These are phyloP conservation scores for Lepus oiostolus DNA, from an alignment of 2,797 vertebrate genomes.

Conservation along the genomic window DNA sequence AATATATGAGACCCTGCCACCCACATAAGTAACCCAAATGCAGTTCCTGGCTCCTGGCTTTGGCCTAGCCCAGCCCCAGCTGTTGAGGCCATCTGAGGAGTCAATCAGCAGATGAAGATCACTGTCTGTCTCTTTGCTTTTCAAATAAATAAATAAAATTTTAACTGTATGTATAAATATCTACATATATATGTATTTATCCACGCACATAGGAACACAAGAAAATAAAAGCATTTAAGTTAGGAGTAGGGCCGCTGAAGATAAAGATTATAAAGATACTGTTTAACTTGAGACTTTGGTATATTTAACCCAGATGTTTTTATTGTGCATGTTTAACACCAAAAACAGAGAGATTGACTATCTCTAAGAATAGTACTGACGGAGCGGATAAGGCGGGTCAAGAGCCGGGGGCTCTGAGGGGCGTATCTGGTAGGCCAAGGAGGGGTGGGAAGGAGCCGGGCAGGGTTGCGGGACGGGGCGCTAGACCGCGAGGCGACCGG, in stretches of 20 bases:
- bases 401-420: background rate
- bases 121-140: too few relatives aligned
- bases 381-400: background rate
- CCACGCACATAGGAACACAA: too few relatives aligned
- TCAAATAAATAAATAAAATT: too few relatives aligned
- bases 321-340: background rate
- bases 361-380: background rate
- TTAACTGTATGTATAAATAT: too few relatives aligned
- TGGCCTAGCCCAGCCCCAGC: too few relatives aligned
- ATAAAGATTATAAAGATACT: background rate
- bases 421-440: background rate
- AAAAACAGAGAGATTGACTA: background rate
- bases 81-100: too few relatives aligned
- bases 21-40: too few relatives aligned
- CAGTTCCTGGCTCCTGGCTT: too few relatives aligned
- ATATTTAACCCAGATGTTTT: background rate
- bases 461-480: accelerated
- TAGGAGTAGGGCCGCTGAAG: background rate
- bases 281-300: background rate
- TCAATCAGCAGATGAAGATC: too few relatives aligned
- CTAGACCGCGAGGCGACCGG: constrained; percentile 54
- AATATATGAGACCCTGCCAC: too few relatives aligned
- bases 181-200: too few relatives aligned
- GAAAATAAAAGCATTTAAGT: background rate
- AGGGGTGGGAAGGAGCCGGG: too few relatives aligned